A percentile compares a stretch with the other conserved stretches of the same genome.
These are phyloP conservation scores for Cossypha dichroa DNA, from an alignment of 2,797 vertebrate species.

Conservation along the genomic window DNA sequence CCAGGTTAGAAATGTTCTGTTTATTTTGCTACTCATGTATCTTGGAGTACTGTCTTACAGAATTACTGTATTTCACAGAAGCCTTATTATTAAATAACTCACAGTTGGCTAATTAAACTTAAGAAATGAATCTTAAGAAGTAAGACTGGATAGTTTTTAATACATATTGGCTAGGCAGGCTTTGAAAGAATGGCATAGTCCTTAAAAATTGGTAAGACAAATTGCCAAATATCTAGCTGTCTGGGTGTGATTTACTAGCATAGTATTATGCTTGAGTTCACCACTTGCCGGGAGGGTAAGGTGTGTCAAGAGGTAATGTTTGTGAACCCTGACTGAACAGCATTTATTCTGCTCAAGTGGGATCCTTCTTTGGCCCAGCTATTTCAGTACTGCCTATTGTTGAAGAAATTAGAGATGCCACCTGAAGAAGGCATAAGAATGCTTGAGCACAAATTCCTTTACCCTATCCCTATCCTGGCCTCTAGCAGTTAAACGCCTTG, in stretches of 20 bases:
- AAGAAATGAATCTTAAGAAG: neutral
- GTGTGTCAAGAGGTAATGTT: neutral
- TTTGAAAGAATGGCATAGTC: neutral
- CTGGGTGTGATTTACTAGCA: neutral
- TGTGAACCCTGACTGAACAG: neutral
- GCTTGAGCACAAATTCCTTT: neutral
- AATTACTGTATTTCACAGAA: neutral
- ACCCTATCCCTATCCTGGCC: neutral
- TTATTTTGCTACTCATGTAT: neutral
- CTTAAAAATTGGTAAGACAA: neutral
- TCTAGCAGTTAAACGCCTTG: neutral
- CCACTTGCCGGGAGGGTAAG: neutral
- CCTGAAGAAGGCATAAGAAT: neutral
- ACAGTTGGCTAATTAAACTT: neutral
- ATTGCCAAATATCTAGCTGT: neutral
- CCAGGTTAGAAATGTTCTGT: constrained; percentile 74
- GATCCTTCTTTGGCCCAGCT: neutral
- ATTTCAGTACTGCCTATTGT: neutral
- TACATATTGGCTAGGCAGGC: neutral
- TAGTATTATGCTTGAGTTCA: neutral
- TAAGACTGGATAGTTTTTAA: neutral
- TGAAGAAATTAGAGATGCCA: neutral
- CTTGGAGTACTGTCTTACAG: neutral
- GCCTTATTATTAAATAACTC: neutral
- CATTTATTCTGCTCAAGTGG: neutral